A percentile compares a stretch with the other conserved stretches of the same genome.
These are phyloP conservation scores for Conopomorpha cramerella DNA, from an alignment of 1,140 invertebrate genomes.

Conservation along the genomic window DNA sequence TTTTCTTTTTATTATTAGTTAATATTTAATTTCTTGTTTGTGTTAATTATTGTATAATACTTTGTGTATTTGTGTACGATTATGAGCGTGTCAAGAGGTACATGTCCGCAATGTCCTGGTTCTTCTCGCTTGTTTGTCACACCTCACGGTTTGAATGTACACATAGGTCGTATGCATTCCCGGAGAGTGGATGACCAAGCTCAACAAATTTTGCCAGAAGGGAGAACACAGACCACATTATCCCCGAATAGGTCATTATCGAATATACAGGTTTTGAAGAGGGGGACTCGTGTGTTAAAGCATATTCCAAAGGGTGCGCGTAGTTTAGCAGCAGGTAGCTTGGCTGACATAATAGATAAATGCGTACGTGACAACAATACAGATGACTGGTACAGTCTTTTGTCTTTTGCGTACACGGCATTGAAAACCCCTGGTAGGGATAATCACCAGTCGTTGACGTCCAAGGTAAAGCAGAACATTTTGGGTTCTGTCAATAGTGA, in stretches of 20 bases:
- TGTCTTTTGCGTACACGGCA: neutral
- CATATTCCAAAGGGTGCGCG: neutral
- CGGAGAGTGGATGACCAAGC: neutral
- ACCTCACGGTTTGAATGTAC: neutral
- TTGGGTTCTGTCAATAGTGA: no score
- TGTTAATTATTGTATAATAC: no score
- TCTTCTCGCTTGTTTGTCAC: neutral
- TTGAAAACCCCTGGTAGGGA: neutral
- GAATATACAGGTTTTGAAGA: neutral
- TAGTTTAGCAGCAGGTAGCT: neutral
- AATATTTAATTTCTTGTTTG: no score
- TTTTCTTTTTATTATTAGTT: no score
- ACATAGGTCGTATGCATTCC: slow-evolving; percentile 1
- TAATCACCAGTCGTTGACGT: neutral
- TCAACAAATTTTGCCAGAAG: neutral
- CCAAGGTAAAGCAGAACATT: neutral
- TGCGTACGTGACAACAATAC: neutral
- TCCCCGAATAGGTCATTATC: neutral
- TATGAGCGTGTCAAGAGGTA: neutral
- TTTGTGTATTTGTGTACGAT: no score
- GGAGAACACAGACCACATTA: neutral
- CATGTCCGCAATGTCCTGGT: slow-evolving; percentile 1
- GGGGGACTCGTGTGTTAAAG: neutral
- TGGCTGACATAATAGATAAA: neutral
- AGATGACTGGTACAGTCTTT: neutral